A percentile compares a stretch with the other conserved stretches of the same genome.
These are phyloP conservation scores for Empidonax alnorum DNA, from an alignment of 2,113 vertebrate genomes.

Conservation along the genomic window DNA sequence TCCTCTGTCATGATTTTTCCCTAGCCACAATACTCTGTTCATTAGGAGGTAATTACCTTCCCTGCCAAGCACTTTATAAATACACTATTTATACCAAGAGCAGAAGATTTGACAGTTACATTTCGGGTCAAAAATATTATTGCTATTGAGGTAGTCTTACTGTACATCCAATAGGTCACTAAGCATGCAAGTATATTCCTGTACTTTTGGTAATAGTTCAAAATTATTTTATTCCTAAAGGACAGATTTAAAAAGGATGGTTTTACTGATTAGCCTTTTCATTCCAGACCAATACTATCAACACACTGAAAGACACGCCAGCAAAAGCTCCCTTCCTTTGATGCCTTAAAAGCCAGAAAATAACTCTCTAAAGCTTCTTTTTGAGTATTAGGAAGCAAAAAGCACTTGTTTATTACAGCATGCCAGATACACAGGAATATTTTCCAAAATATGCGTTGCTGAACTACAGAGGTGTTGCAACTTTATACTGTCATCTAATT, in stretches of 20 bases:
- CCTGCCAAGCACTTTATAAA: constrained; percentile 60
- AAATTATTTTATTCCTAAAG: background rate
- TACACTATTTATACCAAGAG: constrained; percentile 39
- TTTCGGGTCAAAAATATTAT: constrained; percentile 48
- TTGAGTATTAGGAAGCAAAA: too few species aligned
- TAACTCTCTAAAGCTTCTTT: too few species aligned
- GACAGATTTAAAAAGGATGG: background rate
- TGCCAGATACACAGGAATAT: too few species aligned
- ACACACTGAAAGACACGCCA: background rate
- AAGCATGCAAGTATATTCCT: background rate
- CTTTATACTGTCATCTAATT: too few species aligned
- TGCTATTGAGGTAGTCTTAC: background rate
- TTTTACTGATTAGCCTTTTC: background rate
- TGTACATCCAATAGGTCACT: background rate
- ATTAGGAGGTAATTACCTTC: constrained; percentile 72
- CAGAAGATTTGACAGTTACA: constrained; percentile 4
- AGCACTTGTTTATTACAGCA: too few species aligned
- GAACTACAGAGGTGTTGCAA: too few species aligned
- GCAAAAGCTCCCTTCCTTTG: background rate
- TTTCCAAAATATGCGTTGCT: too few species aligned
- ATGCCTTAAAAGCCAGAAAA: too few species aligned
- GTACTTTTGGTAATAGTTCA: background rate
- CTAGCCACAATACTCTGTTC: constrained; percentile 54
- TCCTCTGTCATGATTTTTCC: constrained; percentile 45
- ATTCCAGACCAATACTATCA: background rate